Percentiles rank a stretch among this genome's conserved stretches.
Conservation (phyloP, 2,797 vertebrate genomes). For the Coregonus ussuriensis region DNA sequence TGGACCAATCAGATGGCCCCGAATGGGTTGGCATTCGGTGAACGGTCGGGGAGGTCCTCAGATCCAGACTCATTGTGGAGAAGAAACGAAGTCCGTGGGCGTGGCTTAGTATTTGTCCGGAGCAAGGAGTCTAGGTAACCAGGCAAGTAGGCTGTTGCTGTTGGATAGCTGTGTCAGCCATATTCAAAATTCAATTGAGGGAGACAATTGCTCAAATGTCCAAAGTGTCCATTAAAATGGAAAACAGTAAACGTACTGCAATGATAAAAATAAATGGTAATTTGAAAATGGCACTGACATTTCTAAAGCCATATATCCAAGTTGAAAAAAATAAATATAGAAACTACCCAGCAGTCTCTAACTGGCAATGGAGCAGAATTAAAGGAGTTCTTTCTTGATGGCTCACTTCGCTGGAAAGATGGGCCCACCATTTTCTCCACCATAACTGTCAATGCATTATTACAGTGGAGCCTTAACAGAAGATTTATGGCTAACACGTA, state of each 20-base stretch:
- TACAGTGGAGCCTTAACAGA: background rate
- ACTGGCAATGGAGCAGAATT: background rate
- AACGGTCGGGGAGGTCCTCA: too few relatives aligned
- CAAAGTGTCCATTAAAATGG: background rate
- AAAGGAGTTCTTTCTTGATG: background rate
- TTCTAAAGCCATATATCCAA: background rate
- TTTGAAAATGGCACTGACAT: conserved; percentile 1
- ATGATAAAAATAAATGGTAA: background rate
- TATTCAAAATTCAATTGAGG: background rate
- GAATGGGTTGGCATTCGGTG: too few relatives aligned
- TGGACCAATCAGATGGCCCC: too few relatives aligned
- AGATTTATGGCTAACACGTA: background rate
- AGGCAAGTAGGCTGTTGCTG: background rate
- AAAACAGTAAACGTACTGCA: background rate
- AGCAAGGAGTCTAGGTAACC: too few relatives aligned
- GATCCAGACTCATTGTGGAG: too few relatives aligned
- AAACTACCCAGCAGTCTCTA: background rate
- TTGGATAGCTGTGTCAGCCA: background rate
- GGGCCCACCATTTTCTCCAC: background rate
- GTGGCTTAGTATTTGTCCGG: too few relatives aligned
- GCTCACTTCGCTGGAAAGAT: background rate
- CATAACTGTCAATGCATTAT: background rate
- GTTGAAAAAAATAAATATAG: background rate
- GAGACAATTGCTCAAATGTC: background rate
- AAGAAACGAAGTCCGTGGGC: too few relatives aligned